These are phyloP conservation scores for Accipiter cooperii DNA, from an alignment of 2,113 vertebrate genomes.

Conservation along the genomic window DNA sequence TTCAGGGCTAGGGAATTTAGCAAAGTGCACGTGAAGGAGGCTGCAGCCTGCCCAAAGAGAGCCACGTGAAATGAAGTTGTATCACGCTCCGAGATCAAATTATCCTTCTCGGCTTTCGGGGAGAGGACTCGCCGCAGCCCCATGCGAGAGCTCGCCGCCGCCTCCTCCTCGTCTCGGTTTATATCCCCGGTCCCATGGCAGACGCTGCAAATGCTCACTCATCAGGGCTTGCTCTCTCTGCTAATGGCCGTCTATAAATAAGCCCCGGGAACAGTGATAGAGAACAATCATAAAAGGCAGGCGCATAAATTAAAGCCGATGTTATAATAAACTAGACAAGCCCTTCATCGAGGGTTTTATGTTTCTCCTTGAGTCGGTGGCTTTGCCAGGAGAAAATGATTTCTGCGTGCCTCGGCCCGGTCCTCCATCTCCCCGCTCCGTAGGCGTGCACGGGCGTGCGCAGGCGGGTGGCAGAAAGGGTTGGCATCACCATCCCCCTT, in stretches of 20 bases:
- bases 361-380: conserved; percentile 33
- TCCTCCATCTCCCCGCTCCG: background rate
- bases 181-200: background rate
- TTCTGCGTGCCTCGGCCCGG: background rate
- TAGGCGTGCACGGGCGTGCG: background rate
- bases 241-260: conserved; percentile 47
- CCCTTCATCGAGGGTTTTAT: background rate
- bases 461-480: background rate
- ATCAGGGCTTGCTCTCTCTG: background rate
- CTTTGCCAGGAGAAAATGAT: background rate
- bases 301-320: conserved; percentile 39
- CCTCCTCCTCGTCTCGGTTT: background rate
- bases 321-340: conserved; percentile 28
- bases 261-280: conserved; percentile 15
- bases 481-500: background rate
- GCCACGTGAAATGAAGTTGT: background rate
- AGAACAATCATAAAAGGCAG: conserved; percentile 50
- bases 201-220: background rate
- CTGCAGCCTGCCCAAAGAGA: background rate
- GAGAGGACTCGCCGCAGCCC: background rate
- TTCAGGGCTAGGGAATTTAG: background rate
- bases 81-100: background rate
- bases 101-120: background rate
- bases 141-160: background rate
- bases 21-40: conserved; percentile 26